Conservation (phyloP, 2,797 vertebrate genomes). For the Phalanger gymnotis region DNA sequence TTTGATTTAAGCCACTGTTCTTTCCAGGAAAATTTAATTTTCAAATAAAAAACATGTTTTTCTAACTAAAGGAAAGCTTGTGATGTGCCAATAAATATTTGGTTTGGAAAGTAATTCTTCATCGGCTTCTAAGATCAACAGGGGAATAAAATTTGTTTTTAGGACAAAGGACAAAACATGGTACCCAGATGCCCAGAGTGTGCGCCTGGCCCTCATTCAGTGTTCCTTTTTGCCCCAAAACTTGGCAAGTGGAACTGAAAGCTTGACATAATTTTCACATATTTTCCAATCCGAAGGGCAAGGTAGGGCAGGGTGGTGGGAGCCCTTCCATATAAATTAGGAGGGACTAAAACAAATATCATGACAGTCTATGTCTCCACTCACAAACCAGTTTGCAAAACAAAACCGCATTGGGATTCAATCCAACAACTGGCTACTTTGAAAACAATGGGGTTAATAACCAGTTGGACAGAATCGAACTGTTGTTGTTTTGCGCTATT, state of each 20-base stretch:
- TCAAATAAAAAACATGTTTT: conserved; percentile 74
- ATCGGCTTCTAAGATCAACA: background rate
- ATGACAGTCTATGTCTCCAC: conserved; percentile 46
- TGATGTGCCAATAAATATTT: conserved; percentile 67
- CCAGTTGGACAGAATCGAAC: conserved; percentile 2
- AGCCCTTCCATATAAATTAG: conserved; percentile 44
- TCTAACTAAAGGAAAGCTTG: conserved; percentile 57
- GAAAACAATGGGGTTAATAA: conserved; percentile 10
- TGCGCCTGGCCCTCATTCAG: conserved; percentile 12
- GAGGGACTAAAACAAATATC: conserved; percentile 56
- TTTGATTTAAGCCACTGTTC: conserved; percentile 69
- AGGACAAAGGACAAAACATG: conserved; percentile 62
- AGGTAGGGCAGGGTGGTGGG: conserved; percentile 11
- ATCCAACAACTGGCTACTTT: conserved; percentile 42
- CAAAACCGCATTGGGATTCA: background rate
- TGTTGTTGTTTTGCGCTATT: background rate
- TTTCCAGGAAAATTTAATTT: conserved; percentile 77
- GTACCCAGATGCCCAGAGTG: conserved; percentile 62
- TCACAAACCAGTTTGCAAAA: conserved; percentile 45
- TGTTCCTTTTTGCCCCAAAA: conserved; percentile 53
- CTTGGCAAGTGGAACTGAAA: conserved; percentile 39
- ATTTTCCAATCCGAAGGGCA: conserved; percentile 69
- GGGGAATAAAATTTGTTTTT: conserved; percentile 66
- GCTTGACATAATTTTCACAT: conserved; percentile 13
- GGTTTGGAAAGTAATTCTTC: conserved; percentile 62